These are phyloP conservation scores for Ailurus styani DNA, from an alignment of 2,113 vertebrate species.

Conservation along the genomic window DNA sequence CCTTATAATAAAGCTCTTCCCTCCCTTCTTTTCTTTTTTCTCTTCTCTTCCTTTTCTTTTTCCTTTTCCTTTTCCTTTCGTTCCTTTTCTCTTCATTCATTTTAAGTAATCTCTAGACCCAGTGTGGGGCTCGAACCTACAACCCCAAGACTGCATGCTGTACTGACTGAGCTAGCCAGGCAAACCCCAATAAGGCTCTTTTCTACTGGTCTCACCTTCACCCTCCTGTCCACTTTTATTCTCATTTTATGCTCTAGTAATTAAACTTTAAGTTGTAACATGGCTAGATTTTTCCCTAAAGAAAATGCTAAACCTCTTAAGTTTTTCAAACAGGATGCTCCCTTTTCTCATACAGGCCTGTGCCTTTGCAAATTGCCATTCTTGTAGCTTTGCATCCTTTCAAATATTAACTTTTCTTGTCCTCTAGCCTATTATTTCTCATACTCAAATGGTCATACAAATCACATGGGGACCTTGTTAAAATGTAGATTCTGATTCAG, in stretches of 20 bases:
- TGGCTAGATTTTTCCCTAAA: neutral
- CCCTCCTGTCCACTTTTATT: neutral
- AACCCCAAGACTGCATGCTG: neutral
- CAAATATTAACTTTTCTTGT: neutral
- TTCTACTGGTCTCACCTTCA: neutral
- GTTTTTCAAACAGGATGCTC: neutral
- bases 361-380: neutral
- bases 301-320: neutral
- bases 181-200: neutral
- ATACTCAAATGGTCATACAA: neutral
- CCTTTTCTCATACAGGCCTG: neutral
- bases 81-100: neutral
- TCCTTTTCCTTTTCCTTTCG: neutral
- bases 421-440: neutral
- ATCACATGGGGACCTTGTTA: neutral
- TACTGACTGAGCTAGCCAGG: neutral
- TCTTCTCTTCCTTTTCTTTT: neutral
- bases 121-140: neutral
- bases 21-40: neutral
- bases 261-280: neutral
- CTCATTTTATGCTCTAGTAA: neutral
- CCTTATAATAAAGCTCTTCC: neutral
- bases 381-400: neutral
- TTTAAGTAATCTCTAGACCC: neutral
- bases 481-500: neutral